Base-by-base conservation (phyloP, 1,140 invertebrate species). In the Drosophila sproati region DNA sequence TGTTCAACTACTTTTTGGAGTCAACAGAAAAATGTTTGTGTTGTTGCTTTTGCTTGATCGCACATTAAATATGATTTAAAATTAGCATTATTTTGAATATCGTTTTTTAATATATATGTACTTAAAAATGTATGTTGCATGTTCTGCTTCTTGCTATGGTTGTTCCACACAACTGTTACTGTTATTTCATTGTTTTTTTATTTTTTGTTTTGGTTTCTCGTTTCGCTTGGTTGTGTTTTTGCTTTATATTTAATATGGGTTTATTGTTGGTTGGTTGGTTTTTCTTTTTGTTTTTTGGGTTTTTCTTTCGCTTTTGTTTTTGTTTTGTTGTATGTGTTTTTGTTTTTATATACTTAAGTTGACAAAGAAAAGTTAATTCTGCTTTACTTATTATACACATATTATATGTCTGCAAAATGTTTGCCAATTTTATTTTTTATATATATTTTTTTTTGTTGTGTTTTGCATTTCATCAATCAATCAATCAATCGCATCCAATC, bases 61-160 rank as follows among this genome's bases (percentile, higher is more conserved):
- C 70, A 20, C 20, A 43, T 64, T 75, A 70, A 88, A 77, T 86
- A 77, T 70, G 83, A 66, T 80, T 88, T 80, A 74, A 88, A 88
- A 88, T 82, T 88, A 83, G 66, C 68, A 66, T 89, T 88, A 83
- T 51, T 52, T 80, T 88, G 70, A 80, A 88, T 87, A 82, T 87
- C 54, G 37, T 63, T 62, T 64, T 50, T 31, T 73, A 59, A 74
- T 74, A 78, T 75, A 78, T 85, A 79, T 78, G 77, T 83, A 89
- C 85, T 87, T 87, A 83, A 87, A 72, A 87, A 73, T 80, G 67
- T 89, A 87, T 77, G 59, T 79, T 87, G 39, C 52, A 48, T 62
- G 57, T 47, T 70, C 28, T 54, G 50, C 39, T 61, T 66, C 50
- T 61, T 88, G 73, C 83, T 89, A 83, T 88, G 85, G 85, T 75